These are phyloP conservation scores for Lamprotornis superbus DNA, from an alignment of 2,113 vertebrate genomes.

Conservation along the genomic window DNA sequence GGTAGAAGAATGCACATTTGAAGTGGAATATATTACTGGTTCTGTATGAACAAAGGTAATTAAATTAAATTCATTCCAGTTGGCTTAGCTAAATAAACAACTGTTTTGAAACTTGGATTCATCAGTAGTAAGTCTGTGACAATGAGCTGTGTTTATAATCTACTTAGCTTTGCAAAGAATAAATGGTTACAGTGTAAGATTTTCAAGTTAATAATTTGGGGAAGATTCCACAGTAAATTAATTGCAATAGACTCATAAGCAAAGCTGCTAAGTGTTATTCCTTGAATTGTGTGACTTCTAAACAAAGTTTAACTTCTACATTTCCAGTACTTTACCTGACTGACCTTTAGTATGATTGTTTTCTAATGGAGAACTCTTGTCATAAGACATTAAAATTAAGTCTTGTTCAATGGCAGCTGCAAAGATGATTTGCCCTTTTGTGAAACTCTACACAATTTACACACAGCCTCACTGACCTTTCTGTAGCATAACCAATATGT, in stretches of 20 bases:
- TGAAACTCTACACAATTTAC: constrained; percentile 38
- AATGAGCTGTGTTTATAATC: background rate
- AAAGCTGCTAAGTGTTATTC: background rate
- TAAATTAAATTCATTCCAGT: constrained; percentile 24
- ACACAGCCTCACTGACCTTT: constrained; percentile 44
- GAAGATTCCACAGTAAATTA: background rate
- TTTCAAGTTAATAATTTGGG: background rate
- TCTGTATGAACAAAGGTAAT: constrained; percentile 10
- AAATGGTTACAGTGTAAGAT: background rate
- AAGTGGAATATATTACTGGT: background rate
- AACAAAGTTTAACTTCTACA: background rate
- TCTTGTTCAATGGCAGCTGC: constrained; percentile 30
- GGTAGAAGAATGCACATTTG: background rate
- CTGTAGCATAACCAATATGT: constrained; percentile 27
- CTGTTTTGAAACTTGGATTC: constrained; percentile 21
- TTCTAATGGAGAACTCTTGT: constrained; percentile 35
- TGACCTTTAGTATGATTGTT: constrained; percentile 37
- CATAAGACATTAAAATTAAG: constrained; percentile 45
- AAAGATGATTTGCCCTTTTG: constrained; percentile 58
- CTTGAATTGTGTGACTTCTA: background rate
- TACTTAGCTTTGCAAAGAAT: constrained; percentile 8
- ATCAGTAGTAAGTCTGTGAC: background rate
- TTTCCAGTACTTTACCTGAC: background rate
- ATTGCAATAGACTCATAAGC: background rate
- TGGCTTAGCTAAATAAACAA: constrained; percentile 45